Evolutionary conservation across 2,797 vertebrate species (phyloP).

Genomic region (Sebastes hubbsi): DNA sequence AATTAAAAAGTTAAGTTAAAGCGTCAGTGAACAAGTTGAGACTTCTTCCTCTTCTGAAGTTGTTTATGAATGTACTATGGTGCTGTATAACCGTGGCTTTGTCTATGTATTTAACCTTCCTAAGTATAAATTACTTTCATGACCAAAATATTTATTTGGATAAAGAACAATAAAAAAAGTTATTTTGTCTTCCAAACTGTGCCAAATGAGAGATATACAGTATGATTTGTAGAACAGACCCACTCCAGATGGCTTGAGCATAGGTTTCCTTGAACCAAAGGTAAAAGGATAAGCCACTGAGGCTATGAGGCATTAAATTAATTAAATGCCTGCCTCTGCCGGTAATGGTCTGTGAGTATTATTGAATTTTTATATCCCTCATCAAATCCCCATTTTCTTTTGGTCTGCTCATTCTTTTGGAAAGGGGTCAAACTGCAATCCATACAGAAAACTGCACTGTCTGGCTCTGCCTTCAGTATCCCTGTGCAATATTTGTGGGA

Average conservation of each 20-base stretch:
- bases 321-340: conserved; percentile 22
- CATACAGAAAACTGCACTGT: neutral
- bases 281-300: neutral
- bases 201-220: neutral
- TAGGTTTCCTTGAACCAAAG: neutral
- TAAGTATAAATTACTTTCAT: neutral
- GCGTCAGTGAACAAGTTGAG: neutral
- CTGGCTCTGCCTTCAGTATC: conserved; percentile 1
- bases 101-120: neutral
- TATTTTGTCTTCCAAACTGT: too few species aligned
- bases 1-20: neutral
- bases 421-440: conserved; percentile 6
- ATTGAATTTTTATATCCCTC: conserved; percentile 37
- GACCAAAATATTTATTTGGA: neutral
- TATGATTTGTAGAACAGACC: conserved; percentile 1
- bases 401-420: conserved; percentile 12
- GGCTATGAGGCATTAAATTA: conserved; percentile 7
- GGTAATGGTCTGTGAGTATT: conserved; percentile 23
- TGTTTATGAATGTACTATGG: neutral
- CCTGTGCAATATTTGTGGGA: neutral
- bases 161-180: neutral
- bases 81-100: neutral
- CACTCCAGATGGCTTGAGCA: neutral
- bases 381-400: conserved; percentile 50
- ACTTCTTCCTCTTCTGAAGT: neutral